Evolutionary conservation across 2,888 invertebrate species (phyloP), one percentile per base, ranked within the genome.

Genomic region (Pheosia tremula): DNA sequence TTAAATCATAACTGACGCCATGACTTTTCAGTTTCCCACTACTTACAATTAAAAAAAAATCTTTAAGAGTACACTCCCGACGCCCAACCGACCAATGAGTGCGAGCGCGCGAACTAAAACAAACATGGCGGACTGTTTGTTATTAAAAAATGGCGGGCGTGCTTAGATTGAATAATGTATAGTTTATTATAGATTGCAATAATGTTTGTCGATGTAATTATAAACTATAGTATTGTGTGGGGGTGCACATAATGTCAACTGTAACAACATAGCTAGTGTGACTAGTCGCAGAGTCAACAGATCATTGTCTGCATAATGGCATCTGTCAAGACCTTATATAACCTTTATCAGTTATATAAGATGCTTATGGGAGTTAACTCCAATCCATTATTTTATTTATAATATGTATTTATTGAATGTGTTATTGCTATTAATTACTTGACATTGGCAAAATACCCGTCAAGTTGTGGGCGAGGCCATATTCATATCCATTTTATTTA

Each of bases 41-140:
- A 50, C 50, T 24, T 50, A 9, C 24, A 50, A 50, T 10, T 10
- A 6, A 50, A 50, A 24, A 50, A 50, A 7, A 13, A n/a, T 13
- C 4, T 24, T 6, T 8, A 50, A 68, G 56, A 61, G 49, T 36
- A 54, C 4, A 38, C 56, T 53, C 56, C 50, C 63, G 65, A 66
- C 74, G 71, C 65, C 67, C 68, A 56, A 64, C 67, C 67, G 62
- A 62, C 78, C 77, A 81, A 81, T 79, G 72, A 57, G 58, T 55
- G 5, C 54, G 53, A 72, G 71, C 78, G 77, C 79, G 79, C 71
- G 73, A 77, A 77, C 61, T 72, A 65, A 68, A 72, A 71, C 59
- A 69, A 80, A 76, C 52, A 77, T 76, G 77, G 70, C 66, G 13
- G 50, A 56, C 65, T 8, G 43, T 66, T 36, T 82, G 78, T 81